A percentile compares a stretch with the other conserved stretches of the same genome.
Conservation (phyloP, 2,113 vertebrate genomes). For the Cebus imitator region DNA sequence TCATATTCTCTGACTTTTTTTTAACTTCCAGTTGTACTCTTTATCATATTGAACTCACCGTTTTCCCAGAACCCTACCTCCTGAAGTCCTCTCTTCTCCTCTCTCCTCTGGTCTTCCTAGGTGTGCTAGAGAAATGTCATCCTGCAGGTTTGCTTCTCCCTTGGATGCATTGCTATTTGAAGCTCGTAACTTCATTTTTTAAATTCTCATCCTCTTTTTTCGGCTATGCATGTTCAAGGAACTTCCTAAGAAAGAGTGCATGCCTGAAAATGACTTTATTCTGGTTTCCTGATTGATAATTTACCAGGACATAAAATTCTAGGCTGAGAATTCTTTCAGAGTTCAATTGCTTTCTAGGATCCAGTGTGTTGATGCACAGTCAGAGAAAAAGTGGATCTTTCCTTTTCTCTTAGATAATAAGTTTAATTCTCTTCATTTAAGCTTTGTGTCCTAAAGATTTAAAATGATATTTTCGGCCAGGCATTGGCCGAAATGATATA, state of each 20-base stretch:
- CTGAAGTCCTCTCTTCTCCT: neutral
- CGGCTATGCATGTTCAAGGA: neutral
- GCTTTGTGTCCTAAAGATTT: neutral
- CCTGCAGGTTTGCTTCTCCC: neutral
- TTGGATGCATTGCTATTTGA: neutral
- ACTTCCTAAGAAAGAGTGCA: neutral
- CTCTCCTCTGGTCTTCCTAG: neutral
- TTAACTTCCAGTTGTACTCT: neutral
- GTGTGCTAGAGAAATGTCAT: neutral
- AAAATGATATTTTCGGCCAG: neutral
- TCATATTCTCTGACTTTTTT: neutral
- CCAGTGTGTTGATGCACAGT: neutral
- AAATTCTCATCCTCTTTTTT: neutral
- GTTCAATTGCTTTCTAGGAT: neutral
- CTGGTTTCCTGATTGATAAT: neutral
- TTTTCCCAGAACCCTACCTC: neutral
- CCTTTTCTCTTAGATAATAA: neutral
- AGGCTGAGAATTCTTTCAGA: neutral
- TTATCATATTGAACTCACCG: neutral
- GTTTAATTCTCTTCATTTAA: neutral
- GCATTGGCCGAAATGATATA: too few relatives aligned
- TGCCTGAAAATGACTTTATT: neutral
- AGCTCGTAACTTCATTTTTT: neutral
- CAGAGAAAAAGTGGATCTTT: neutral
- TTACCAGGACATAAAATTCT: conserved; percentile 9